These are phyloP conservation scores for Stichopus horrens DNA, from an alignment of 53 echinoderm and acorn worm genomes.

Conservation along the genomic window DNA sequence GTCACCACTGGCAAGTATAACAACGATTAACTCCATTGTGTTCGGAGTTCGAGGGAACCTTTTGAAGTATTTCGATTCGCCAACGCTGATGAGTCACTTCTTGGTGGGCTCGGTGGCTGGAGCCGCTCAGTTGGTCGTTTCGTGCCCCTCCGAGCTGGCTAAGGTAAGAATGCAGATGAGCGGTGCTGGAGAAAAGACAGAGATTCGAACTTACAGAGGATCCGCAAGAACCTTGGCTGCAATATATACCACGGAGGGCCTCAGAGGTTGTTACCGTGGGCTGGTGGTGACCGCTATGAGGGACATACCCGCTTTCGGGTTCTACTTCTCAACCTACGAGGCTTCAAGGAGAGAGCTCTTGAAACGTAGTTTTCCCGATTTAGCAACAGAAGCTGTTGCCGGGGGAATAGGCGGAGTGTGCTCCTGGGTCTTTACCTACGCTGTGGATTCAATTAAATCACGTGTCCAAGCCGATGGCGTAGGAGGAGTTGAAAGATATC, in stretches of 20 bases:
- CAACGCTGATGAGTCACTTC: conserved; percentile 71
- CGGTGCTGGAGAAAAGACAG: conserved; percentile 4
- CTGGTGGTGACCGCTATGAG: conserved; percentile 61
- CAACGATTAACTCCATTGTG: conserved; percentile 80
- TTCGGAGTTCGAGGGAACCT: conserved; percentile 96
- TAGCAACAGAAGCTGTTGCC: conserved; percentile 65
- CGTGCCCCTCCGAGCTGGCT: conserved; percentile 89
- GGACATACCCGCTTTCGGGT: conserved; percentile 75
- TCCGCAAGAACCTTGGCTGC: conserved; percentile 70
- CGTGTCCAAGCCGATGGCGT: conserved; percentile 82
- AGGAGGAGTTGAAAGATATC: conserved; percentile 68
- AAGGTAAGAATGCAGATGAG: conserved; percentile 82
- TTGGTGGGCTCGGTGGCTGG: conserved; percentile 76
- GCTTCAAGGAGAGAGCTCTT: conserved; percentile 63
- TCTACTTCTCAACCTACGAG: conserved; percentile 84
- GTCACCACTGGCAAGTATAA: conserved; percentile 80
- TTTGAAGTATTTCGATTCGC: conserved; percentile 72
- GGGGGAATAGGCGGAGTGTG: conserved; percentile 86
- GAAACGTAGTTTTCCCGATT: conserved; percentile 42
- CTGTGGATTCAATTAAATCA: conserved; percentile 75
- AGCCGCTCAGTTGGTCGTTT: conserved; percentile 72
- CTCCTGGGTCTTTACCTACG: conserved; percentile 75
- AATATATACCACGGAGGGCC: conserved; percentile 71
- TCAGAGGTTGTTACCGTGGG: conserved; percentile 82
- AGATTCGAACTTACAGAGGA: conserved; percentile 55